phyloP scores from a whole-genome alignment of 1,140 invertebrate species.

The Pseudomyrmex dendroicus region DNA sequence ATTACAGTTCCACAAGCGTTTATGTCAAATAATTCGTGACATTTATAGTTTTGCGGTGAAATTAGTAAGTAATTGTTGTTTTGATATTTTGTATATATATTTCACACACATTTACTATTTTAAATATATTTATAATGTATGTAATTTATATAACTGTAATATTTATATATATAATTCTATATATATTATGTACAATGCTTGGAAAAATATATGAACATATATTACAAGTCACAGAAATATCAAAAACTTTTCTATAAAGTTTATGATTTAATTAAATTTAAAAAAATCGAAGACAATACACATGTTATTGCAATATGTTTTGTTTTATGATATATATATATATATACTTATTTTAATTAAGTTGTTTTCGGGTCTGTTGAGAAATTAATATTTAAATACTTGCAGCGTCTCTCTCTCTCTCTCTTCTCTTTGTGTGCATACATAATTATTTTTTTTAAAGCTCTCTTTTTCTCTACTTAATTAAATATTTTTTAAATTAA shows the following conservation, averaged over 20 bases:
- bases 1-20: background rate
- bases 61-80: background rate
- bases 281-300: constrained; percentile 70
- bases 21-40: no score
- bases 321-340: constrained; percentile 34
- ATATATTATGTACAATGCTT: constrained; percentile 83
- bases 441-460: constrained; percentile 35
- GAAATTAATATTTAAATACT: constrained; percentile 56
- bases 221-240: constrained; percentile 79
- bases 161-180: constrained; percentile 38
- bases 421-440: constrained; percentile 4
- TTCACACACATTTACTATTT: no score
- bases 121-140: constrained; percentile 74
- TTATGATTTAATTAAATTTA: background rate
- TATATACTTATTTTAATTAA: constrained; percentile 25
- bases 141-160: constrained; percentile 60
- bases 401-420: no score
- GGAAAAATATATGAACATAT: constrained; percentile 83
- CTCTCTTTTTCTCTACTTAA: background rate
- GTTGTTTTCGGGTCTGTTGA: constrained; percentile 22
- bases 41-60: no score
- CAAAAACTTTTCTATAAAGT: constrained; percentile 22
- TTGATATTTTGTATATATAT: constrained; percentile 64
- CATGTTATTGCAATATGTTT: constrained; percentile 64
- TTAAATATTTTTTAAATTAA: no score